Evolutionary conservation across 1,140 invertebrate genomes (phyloP), one percentile per base, ranked within the genome.

Genomic region (Lucilia cuprina): DNA sequence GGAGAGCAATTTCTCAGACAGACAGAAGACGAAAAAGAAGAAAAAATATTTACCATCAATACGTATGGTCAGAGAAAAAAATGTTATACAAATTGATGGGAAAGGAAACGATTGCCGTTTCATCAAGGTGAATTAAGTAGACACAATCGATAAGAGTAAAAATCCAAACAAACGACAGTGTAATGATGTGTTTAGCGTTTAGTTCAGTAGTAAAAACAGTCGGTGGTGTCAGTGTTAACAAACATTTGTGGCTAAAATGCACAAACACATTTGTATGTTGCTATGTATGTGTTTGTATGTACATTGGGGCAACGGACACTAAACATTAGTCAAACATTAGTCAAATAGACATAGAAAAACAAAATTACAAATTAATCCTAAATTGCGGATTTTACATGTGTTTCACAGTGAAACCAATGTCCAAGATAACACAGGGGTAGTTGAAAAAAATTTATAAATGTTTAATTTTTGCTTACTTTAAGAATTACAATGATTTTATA

Each of bases 331-430:
- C 74, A 19, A 25, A 80, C 75, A 78, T 78, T 41, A 78, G 75
- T 41, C 75, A 78, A 78, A 78, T 60, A n/a, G 55, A 60, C n/a
- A 60, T 14, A 60, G 14, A 60, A 60, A 60, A 60, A 14, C 13
- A 60, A 49, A 80, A 80, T 80, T 80, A 80, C 77, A 80, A 50
- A 80, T 80, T 80, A 80, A 80, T 80, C 77, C 77, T 80, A 19
- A 80, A 49, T 70, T 80, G n/a, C 25, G 19, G 77, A 80, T 50
- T 50, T 50, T 14, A 77, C n/a, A 80, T 50, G 77, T 49, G 47
- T 49, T 80, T 49, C 10, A n/a, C 41, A 41, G 41, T 41, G 41
- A 41, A 41, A 41, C 41, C 41, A 41, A 0, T 41, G 10, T 7
- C 41, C 41, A 41, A 41, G 41, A 8, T 41, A 41, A 41, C 7